Evolutionary conservation across 2,888 invertebrate genomes (phyloP).

Genomic region (Corythucha ciliata): DNA sequence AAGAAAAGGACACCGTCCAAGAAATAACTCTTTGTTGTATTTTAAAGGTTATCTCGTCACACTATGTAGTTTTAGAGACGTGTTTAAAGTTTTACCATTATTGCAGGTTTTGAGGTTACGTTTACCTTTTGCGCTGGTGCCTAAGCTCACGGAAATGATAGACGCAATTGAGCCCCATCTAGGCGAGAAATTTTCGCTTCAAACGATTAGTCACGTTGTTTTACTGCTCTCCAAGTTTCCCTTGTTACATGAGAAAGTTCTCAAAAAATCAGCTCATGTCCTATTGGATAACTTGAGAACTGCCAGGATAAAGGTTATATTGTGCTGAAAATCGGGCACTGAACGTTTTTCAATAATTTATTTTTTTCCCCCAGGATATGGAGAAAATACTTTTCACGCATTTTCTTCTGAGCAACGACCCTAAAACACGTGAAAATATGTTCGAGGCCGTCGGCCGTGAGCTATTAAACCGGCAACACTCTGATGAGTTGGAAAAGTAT

Average conservation of each 20-base stretch:
- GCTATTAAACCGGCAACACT: conserved; percentile 17
- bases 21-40: conserved; percentile 58
- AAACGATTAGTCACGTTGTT: too few relatives aligned
- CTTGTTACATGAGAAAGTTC: too few relatives aligned
- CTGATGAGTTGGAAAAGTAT: conserved; percentile 16
- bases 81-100: too few relatives aligned
- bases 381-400: conserved; percentile 26
- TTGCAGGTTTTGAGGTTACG: conserved; percentile 25
- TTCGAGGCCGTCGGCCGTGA: conserved; percentile 18
- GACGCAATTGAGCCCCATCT: conserved; percentile 18
- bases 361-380: too few relatives aligned
- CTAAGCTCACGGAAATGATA: conserved; percentile 17
- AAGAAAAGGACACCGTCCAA: conserved; percentile 48
- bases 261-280: too few relatives aligned
- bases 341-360: too few relatives aligned
- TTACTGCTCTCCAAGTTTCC: too few relatives aligned
- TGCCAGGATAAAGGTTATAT: too few relatives aligned
- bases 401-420: conserved; percentile 15
- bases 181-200: too few relatives aligned
- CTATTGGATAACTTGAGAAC: too few relatives aligned
- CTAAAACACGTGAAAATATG: conserved; percentile 16
- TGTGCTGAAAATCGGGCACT: too few relatives aligned
- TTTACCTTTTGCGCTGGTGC: conserved; percentile 19
- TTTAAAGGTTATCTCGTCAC: conserved; percentile 45
- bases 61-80: background rate